Evolutionary conservation across 2,797 vertebrate genomes (phyloP), one percentile per base, ranked within the genome.

Genomic region (Crocodylus rhombifer): DNA sequence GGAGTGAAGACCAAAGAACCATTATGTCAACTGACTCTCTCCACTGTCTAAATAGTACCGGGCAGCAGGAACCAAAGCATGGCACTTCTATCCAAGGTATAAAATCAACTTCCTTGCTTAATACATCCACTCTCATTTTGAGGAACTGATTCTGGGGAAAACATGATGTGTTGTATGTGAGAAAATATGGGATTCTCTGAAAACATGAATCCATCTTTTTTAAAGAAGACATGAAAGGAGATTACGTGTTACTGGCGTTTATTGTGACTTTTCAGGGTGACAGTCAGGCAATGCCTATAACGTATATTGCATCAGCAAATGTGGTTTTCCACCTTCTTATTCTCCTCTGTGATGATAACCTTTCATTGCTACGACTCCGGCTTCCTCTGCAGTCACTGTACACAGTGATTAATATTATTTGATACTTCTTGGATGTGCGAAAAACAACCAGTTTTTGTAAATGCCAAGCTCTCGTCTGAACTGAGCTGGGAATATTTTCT

Each of bases 201-300:
- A 51, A 25, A 16, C 7, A 5, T 16, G 5, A 42, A 7, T 4
- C 0, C 0, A 4, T 3, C 30, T 28, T 42, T 11, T 77, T 58
- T 73, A 36, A 20, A 42, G 62, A 74, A 65, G 74, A 56, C 77
- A 58, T 56, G 74, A 76, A 82, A 56, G 0, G 51, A 87, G 80
- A 81, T 57, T n/a, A 11, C 2, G 0, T 71, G 86, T 77, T 0
- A 0, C 28, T 62, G 82, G 71, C 23, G 10, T 61, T 51, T 14
- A 90, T 80, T 26, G 76, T 42, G 76, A 23, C 30, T 61, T 9
- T 36, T 63, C 0, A 0, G 3, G 28, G 61, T 14, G 74, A 87
- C 56, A 28, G 8, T 21, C 3, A 61, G 57, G 67, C 28, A 30
- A 33, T 1, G 1, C 82, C 84, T 12, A 36, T 86, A 14, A 36